These are phyloP conservation scores for Argya squamiceps DNA, from an alignment of 2,797 vertebrate genomes.

Conservation along the genomic window DNA sequence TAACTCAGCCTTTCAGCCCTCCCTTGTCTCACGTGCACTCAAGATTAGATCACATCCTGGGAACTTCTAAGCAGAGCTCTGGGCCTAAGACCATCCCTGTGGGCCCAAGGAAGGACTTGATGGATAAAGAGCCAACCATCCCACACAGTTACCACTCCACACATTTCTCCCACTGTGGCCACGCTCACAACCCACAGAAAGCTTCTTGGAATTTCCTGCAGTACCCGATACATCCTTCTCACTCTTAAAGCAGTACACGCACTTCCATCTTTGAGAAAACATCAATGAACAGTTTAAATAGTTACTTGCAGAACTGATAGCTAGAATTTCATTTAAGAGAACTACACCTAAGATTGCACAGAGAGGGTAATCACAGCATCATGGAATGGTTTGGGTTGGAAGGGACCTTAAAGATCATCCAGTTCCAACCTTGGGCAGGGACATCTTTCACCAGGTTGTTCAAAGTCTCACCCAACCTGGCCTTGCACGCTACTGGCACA, in stretches of 20 bases:
- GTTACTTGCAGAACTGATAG: background rate
- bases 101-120: background rate
- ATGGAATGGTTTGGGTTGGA: background rate
- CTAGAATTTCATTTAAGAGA: background rate
- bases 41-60: background rate
- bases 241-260: background rate
- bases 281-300: background rate
- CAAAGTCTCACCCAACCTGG: background rate
- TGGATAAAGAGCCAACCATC: background rate
- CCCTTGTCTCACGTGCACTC: fast-evolving
- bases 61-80: background rate
- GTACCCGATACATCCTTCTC: background rate
- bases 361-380: background rate
- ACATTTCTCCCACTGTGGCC: background rate
- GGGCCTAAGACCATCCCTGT: background rate
- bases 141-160: background rate
- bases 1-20: background rate
- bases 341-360: background rate
- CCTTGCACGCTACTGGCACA: background rate
- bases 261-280: background rate
- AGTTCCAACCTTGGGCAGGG: background rate
- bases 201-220: background rate
- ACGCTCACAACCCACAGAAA: background rate
- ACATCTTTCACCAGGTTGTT: background rate
- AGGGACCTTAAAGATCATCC: background rate